Conservation (phyloP, 2,888 invertebrate species). For the Conus canariensis region DNA sequence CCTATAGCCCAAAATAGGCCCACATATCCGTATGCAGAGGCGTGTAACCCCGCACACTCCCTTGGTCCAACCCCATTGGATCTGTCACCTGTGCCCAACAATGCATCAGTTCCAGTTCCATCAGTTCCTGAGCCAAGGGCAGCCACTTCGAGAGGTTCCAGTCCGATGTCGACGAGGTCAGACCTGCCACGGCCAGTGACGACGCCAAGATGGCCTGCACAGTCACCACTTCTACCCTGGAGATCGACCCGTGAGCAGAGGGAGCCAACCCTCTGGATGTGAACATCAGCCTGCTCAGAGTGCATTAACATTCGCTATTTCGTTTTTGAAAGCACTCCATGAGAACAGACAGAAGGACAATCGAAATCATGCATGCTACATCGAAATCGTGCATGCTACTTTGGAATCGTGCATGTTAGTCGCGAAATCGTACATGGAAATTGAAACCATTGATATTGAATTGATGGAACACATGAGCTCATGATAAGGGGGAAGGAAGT, state of each 20-base stretch:
- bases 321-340: no score
- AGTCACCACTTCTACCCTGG: no score
- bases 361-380: no score
- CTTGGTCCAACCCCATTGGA: not conserved
- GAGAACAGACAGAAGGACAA: no score
- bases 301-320: no score
- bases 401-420: no score
- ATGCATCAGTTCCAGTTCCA: not conserved
- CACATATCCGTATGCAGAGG: constrained; percentile 1
- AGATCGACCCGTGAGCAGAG: not conserved
- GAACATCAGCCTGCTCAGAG: not conserved
- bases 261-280: not conserved
- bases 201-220: not conserved
- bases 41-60: not conserved
- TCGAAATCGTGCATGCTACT: no score
- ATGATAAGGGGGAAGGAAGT: no score
- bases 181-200: not conserved
- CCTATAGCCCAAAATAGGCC: not conserved
- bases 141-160: not conserved
- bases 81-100: constrained; percentile 2
- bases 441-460: no score
- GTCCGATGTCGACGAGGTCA: not conserved
- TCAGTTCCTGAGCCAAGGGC: not conserved
- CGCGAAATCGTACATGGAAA: no score
- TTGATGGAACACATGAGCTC: no score